Conservation (phyloP, 2,113 vertebrate species). For the Calidris pygmaea region DNA sequence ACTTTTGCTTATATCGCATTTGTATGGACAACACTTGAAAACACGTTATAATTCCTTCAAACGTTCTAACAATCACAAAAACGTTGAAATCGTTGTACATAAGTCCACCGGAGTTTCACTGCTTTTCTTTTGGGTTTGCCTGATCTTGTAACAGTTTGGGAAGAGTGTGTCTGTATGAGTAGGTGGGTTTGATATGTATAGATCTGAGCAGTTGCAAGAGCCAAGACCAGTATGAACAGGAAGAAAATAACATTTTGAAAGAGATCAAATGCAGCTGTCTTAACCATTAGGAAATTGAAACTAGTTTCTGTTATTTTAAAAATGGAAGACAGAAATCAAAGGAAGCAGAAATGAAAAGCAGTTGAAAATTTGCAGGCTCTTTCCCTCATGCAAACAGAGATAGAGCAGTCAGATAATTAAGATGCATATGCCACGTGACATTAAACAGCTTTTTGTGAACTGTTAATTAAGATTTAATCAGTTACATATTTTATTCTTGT, state of each 20-base stretch:
- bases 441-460: conserved; percentile 66
- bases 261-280: not conserved
- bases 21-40: no score
- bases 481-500: conserved; percentile 67
- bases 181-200: not conserved
- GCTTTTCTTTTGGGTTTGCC: not conserved
- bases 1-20: no score
- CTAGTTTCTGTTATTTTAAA: not conserved
- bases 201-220: not conserved
- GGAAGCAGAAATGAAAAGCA: not conserved
- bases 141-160: not conserved
- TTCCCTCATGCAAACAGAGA: not conserved
- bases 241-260: not conserved
- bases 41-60: no score
- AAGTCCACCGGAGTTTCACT: no score
- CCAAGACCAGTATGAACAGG: not conserved
- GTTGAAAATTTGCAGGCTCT: not conserved
- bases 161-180: not conserved
- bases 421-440: conserved; percentile 45
- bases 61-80: no score
- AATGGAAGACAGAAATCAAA: not conserved
- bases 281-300: not conserved
- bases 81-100: no score
- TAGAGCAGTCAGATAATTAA: conserved; percentile 36
- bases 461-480: conserved; percentile 75